Conservation (phyloP, 2,888 invertebrate species). For the Hypomecis punctinalis region DNA sequence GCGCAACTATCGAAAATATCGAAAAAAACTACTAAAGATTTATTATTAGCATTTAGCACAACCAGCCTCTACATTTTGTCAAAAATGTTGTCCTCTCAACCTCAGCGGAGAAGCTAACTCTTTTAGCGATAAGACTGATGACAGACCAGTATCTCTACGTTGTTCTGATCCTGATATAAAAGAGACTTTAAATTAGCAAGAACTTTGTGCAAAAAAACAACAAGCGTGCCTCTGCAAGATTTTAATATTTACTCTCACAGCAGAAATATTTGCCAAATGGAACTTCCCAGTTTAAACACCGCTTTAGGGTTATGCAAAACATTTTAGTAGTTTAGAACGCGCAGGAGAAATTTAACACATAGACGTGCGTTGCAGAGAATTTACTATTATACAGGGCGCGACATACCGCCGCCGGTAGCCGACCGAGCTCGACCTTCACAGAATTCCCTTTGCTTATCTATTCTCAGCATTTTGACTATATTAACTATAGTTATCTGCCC, state of each 20-base stretch:
- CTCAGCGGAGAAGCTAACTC: no score
- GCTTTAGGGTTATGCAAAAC: slow-evolving; percentile 35
- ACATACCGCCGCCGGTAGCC: neutral
- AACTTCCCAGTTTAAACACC: neutral
- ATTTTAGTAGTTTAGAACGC: slow-evolving; percentile 32
- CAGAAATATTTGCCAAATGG: neutral
- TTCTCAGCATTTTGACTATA: slow-evolving; percentile 6
- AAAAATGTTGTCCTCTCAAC: no score
- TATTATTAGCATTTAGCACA: no score
- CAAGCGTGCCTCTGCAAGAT: no score
- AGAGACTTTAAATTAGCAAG: no score
- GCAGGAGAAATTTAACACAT: slow-evolving; percentile 33
- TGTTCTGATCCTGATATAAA: no score
- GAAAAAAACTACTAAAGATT: no score
- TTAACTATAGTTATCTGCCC: slow-evolving; percentile 11
- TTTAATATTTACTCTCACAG: neutral
- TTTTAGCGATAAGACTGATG: no score
- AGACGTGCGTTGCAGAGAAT: slow-evolving; percentile 13
- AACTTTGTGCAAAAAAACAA: no score
- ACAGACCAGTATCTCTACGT: no score
- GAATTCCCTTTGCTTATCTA: slow-evolving; percentile 24
- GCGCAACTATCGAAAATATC: no score
- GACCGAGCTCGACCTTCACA: slow-evolving; percentile 19
- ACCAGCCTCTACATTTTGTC: no score
- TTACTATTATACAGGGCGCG: slow-evolving; percentile 11